Base-by-base conservation (phyloP, 2,113 vertebrate species). In the Osmerus mordax region DNA sequence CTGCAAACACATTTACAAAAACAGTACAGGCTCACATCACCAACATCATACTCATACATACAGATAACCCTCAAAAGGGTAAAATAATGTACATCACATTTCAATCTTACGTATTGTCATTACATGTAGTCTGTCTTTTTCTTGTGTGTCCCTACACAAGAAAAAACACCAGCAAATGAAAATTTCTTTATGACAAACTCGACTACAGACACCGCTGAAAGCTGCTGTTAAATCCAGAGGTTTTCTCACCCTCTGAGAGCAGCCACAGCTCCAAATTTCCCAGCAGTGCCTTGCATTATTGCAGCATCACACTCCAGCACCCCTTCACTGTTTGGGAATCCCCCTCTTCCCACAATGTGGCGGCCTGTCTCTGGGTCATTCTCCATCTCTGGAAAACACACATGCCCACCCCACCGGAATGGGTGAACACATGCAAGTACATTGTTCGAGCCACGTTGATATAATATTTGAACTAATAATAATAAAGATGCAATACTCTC, bases 181-280 rank as follows among this genome's bases (percentile, higher is more conserved):
- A 4, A 47, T 11, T 1, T 9, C 9, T 47, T 47, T 47, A 58
- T 53, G 36, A 32, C 1, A 55, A 2, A 67, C 2, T 65, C 25
- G 66, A 60, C 14, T 70, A 11, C 54, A 71, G 3, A 36, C 32
- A 54, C 66, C 21, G 16, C 21, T 21, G 14, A 52, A 6, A 47
- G 7, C 9, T 9, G 7, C 41, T 47, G 41, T 11, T 47, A 2
- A 47, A 11, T 47, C 8, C 9, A 47, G 9, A 47, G 9, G 41
- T 47, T 66, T 51, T 65, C 16, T 2, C 87, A 88, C 76, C 80
- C 78, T 66, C n/a, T 76, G 21, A 83, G 76, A 75, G 81, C 78
- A 60, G 84, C 81, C 73, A 81, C 76, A 63, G 83, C 83, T 71
- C 83, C 86, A 84, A 84, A 82, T 68, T 2, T 16, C 53, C 71